These are phyloP conservation scores for Bombus impatiens DNA, from an alignment of 1,140 invertebrate species.

Conservation along the genomic window DNA sequence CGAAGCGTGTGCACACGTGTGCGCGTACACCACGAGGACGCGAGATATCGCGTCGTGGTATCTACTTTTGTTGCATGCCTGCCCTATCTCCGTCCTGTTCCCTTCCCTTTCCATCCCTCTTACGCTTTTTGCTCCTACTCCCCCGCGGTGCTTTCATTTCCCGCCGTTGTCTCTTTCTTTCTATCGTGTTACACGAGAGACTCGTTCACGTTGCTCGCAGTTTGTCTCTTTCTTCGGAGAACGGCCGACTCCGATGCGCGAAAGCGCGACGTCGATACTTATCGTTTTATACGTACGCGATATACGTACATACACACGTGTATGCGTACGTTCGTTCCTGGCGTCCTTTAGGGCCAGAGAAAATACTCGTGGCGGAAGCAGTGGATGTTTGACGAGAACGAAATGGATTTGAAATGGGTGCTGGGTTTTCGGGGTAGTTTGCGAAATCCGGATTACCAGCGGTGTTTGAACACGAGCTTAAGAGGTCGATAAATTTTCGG, in stretches of 20 bases:
- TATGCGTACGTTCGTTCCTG: background rate
- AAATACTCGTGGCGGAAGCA: background rate
- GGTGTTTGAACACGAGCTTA: too few relatives aligned
- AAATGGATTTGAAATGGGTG: background rate
- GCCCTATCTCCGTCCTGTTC: constrained; percentile 55
- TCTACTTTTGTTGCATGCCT: constrained; percentile 69
- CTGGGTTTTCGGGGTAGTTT: background rate
- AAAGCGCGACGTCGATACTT: constrained; percentile 20
- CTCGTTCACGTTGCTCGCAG: background rate
- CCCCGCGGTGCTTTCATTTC: background rate
- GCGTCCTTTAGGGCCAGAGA: too few relatives aligned
- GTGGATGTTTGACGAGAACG: constrained; percentile 1
- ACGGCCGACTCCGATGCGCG: background rate
- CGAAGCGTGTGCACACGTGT: constrained; percentile 5
- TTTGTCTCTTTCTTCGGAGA: background rate
- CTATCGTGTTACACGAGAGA: background rate
- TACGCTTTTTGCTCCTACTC: constrained; percentile 8
- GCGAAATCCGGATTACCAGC: too few relatives aligned
- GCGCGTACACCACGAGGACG: constrained; percentile 26
- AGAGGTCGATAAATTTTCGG: too few relatives aligned
- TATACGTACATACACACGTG: too few relatives aligned
- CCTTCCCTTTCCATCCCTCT: background rate
- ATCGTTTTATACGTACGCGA: constrained; percentile 1
- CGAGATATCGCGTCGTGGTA: constrained; percentile 64
- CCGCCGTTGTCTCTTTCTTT: background rate